Conservation (phyloP, 2,113 vertebrate species). For the Laticauda laticaudata region DNA sequence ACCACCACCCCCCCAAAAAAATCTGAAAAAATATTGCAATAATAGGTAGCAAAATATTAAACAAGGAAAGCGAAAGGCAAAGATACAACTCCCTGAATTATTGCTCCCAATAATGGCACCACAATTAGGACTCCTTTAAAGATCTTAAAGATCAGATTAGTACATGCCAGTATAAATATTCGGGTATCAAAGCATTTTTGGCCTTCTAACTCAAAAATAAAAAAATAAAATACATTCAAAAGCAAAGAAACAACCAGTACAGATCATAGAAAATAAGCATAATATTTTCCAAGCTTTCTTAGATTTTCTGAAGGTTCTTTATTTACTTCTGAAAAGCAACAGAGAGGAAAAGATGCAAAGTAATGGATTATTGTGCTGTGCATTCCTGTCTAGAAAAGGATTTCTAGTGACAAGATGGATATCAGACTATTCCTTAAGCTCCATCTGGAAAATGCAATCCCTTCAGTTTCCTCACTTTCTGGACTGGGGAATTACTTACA, state of each 20-base stretch:
- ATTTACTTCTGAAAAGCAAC: background rate
- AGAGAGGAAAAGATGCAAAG: background rate
- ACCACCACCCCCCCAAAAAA: background rate
- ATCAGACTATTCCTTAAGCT: background rate
- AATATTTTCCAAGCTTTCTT: background rate
- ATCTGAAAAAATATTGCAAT: background rate
- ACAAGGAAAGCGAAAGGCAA: background rate
- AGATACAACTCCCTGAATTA: background rate
- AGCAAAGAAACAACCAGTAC: background rate
- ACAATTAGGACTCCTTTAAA: background rate
- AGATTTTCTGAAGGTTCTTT: background rate
- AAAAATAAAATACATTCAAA: background rate
- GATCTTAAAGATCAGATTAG: background rate
- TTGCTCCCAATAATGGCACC: background rate
- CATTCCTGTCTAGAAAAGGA: background rate
- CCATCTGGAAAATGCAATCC: background rate
- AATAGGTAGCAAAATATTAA: background rate
- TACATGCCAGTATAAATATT: background rate
- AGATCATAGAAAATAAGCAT: background rate
- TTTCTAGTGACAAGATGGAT: background rate
- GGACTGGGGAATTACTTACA: background rate
- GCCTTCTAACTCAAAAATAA: background rate
- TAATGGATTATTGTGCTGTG: background rate
- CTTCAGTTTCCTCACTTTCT: background rate
- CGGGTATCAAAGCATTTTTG: background rate